phyloP scores from a whole-genome alignment of 2,888 invertebrate genomes.

The Pseudeuparius sepicola region DNA sequence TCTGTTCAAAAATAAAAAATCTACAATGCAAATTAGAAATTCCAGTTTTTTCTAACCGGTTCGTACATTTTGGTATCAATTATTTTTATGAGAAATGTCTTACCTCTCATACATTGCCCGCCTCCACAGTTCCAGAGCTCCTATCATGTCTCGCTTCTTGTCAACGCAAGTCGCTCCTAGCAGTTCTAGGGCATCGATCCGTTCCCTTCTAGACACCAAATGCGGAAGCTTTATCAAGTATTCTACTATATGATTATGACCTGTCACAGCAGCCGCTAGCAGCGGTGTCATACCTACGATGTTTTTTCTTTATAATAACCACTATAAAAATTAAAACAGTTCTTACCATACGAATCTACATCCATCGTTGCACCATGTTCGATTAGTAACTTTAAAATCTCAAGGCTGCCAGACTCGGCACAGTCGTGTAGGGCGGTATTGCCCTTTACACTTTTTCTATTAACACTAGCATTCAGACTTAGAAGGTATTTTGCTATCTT shows the following conservation, averaged over 20 bases:
- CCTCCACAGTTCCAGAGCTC: slow-evolving; percentile 82
- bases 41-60: no score
- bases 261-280: slow-evolving; percentile 85
- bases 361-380: slow-evolving; percentile 86
- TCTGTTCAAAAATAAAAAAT: no score
- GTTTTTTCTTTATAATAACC: no score
- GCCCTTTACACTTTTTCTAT: slow-evolving; percentile 83
- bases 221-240: slow-evolving; percentile 69
- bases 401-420: slow-evolving; percentile 89
- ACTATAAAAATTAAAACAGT: no score
- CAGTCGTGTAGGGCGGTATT: slow-evolving; percentile 98
- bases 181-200: slow-evolving; percentile 83
- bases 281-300: slow-evolving; percentile 84
- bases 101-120: slow-evolving; percentile 83
- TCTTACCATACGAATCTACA: slow-evolving; percentile 84
- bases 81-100: no score
- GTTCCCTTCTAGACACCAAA: slow-evolving; percentile 63
- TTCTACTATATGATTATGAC: slow-evolving; percentile 88
- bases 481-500: slow-evolving; percentile 84
- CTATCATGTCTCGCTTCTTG: slow-evolving; percentile 88
- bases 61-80: no score
- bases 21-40: no score
- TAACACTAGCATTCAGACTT: slow-evolving; percentile 79
- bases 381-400: slow-evolving; percentile 82
- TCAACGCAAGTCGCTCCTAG: slow-evolving; percentile 95